Evolutionary conservation across 2,888 invertebrate genomes (phyloP).

Genomic region (Melanargia galathea): DNA sequence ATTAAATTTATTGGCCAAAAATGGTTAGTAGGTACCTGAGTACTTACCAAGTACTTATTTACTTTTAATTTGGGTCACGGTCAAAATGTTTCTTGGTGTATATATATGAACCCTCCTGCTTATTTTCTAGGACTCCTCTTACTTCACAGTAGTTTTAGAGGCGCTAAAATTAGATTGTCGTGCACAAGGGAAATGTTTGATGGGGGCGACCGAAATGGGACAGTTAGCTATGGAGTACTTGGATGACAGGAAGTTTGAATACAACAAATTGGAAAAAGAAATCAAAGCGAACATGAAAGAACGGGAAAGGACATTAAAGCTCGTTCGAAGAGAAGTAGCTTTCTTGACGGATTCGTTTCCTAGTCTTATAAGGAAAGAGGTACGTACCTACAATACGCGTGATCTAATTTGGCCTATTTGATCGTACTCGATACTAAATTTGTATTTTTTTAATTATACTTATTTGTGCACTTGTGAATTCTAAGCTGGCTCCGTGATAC

Average conservation of each 20-base stretch:
- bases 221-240: slow-evolving; percentile 86
- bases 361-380: slow-evolving; percentile 73
- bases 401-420: too few relatives aligned
- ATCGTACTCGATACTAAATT: too few relatives aligned
- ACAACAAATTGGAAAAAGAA: slow-evolving; percentile 80
- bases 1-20: neutral
- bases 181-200: slow-evolving; percentile 83
- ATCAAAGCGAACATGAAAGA: slow-evolving; percentile 85
- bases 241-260: slow-evolving; percentile 84
- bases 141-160: slow-evolving; percentile 84
- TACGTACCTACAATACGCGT: slow-evolving; percentile 32
- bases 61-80: too few relatives aligned
- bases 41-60: too few relatives aligned
- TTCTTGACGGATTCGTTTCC: slow-evolving; percentile 73
- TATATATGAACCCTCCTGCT: neutral
- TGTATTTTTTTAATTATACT: too few relatives aligned
- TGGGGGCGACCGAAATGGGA: slow-evolving; percentile 85
- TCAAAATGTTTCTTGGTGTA: neutral
- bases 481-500: too few relatives aligned
- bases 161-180: slow-evolving; percentile 82
- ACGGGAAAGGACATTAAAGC: slow-evolving; percentile 79
- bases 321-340: slow-evolving; percentile 73
- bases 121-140: slow-evolving; percentile 80
- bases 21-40: too few relatives aligned
- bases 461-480: too few relatives aligned